Base-by-base conservation (phyloP, 2,113 vertebrate species). In the Scytalopus superciliaris region DNA sequence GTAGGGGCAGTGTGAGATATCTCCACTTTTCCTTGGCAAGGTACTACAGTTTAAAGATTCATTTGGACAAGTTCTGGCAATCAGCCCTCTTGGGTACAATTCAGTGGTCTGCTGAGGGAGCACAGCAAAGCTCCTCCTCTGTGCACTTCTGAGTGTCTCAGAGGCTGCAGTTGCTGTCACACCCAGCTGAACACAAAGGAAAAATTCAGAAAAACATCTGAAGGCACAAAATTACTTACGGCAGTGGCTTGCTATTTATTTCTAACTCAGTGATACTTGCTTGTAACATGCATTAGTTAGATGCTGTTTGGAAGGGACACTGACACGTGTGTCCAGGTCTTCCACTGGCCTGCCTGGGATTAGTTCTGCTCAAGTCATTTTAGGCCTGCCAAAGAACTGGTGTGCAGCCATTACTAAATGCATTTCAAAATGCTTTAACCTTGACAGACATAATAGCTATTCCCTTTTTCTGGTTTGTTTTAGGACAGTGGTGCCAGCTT, bases 401-500 rank as follows among this genome's bases (percentile, higher is more conserved):
- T 42, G 21, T 60, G 37, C 64, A 75, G 8, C 35, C 35, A n/a
- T 30, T 77, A 22, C 45, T 64, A 55, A 33, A 33, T 77, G 83
- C 21, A 19, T 76, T 80, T 73, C 45, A 88, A 63, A 86, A 77
- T 52, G 17, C 23, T 77, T 90, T 81, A 27, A 55, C 14, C 27
- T 64, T 83, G 60, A 77, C 44, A 77, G 39, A 31, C 93, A 42
- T 57, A 74, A 66, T 44, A 91, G 33, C 37, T 85, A 18, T 68
- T 89, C 47, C 42, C 7, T 39, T 78, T 27, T 78, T 52, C 27
- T 91, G 70, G 13, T 91, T 60, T 96, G 44, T 96, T 98, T 95
- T 94, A 98, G 98, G 98, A 98, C 55, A 97, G 96, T 81, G 93
- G 94, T 25, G 13, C 98, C 64, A 95, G 93, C 92, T 91, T 98